These are phyloP conservation scores for Bombus superbus DNA, from an alignment of 1,140 invertebrate species.

Conservation along the genomic window DNA sequence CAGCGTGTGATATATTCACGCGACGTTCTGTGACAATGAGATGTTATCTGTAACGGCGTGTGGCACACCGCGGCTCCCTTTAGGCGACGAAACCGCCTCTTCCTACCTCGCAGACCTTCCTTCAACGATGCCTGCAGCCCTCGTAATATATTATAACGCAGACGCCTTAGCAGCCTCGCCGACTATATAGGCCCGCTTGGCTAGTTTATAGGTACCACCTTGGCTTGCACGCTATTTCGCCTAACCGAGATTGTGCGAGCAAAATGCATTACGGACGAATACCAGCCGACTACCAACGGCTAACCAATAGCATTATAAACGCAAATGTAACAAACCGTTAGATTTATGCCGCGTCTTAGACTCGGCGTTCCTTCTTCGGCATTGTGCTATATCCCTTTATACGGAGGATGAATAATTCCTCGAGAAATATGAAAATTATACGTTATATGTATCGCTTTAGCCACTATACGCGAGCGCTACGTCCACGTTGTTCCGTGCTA, in stretches of 20 bases:
- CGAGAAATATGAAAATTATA: background rate
- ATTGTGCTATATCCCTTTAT: too few species aligned
- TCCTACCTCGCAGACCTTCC: constrained; percentile 34
- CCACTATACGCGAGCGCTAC: background rate
- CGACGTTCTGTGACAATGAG: constrained; percentile 75
- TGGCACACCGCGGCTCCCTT: constrained; percentile 54
- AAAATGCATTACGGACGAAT: constrained; percentile 65
- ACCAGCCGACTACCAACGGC: constrained; percentile 38
- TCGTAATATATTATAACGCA: constrained; percentile 72
- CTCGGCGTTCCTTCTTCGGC: background rate
- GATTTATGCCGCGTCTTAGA: constrained; percentile 6
- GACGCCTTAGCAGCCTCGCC: constrained; percentile 57
- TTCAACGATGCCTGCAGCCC: constrained; percentile 28
- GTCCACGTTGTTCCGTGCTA: background rate
- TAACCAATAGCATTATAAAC: constrained; percentile 47
- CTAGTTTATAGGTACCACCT: constrained; percentile 68
- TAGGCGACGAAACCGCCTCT: constrained; percentile 57
- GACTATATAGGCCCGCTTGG: constrained; percentile 47
- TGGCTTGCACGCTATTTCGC: constrained; percentile 61
- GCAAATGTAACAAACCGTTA: constrained; percentile 30
- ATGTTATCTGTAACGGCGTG: constrained; percentile 75
- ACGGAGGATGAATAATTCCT: too few species aligned
- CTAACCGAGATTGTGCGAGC: constrained; percentile 58
- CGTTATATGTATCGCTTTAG: background rate
- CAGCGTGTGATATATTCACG: constrained; percentile 72